Evolutionary conservation across 1,140 invertebrate genomes (phyloP), one percentile per base, ranked within the genome.

Genomic region (Drosophila nebulosa): DNA sequence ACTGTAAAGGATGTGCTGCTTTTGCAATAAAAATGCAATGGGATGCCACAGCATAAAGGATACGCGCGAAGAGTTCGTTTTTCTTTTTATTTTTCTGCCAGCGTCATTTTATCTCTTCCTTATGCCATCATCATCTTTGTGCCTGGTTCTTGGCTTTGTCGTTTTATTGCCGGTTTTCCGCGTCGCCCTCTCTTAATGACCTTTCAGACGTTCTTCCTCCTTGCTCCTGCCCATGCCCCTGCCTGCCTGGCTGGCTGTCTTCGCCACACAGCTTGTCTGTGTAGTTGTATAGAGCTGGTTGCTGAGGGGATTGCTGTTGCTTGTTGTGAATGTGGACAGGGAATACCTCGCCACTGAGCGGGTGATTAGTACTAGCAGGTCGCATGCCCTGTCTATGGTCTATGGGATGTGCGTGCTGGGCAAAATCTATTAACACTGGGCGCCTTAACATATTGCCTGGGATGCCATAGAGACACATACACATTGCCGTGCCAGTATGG

Each of bases 121-220:
- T 83, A 67, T 71, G 83, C 66, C 60, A 39, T 58, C 22, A 62
- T 69, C 30, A 60, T 70, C 74, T 78, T 81, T 88, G 67, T 81
- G 78, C 66, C 62, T 56, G 63, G 55, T 62, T 73, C 75, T 78
- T 71, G 78, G 74, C 74, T 85, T 85, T 85, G 81, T 85, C 81
- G 78, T 86, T 88, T 83, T 86, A 86, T 86, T 86, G 81, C 83
- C 81, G 78, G 81, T 71, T 66, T 80, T 81, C 81, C 74, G 74
- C 83, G 74, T 61, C 74, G 64, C 74, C 74, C 78, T 59, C 78
- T 57, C 71, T 71, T 86, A 86, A 86, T 86, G 81, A 88, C 74
- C 81, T 81, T 69, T 69, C 64, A 63, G 50, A 51, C 63, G 7
- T 46, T 21, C 16, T 46, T 42, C 14, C 14, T 42, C 16, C 39